These are phyloP conservation scores for Drosophila subpulchrella DNA, from an alignment of 1,140 invertebrate genomes.

Conservation along the genomic window DNA sequence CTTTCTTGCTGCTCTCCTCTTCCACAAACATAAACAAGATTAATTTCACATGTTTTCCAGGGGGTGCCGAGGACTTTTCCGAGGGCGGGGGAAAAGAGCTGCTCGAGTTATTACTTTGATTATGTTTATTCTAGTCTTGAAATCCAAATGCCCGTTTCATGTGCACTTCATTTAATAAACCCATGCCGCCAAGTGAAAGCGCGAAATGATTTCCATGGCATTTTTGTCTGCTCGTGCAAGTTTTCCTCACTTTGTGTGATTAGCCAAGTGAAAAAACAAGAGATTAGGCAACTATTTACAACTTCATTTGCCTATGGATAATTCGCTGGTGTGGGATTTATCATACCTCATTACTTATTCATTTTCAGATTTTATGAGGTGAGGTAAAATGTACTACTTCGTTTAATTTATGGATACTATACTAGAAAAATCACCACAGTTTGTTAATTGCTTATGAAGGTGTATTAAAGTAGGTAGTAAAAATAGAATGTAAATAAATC, in stretches of 20 bases:
- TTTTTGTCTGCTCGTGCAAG: constrained; percentile 41
- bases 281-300: constrained; percentile 67
- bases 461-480: too few species aligned
- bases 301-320: constrained; percentile 50
- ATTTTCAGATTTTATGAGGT: constrained; percentile 25
- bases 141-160: constrained; percentile 70
- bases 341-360: constrained; percentile 3
- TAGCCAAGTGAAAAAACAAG: constrained; percentile 79
- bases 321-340: not conserved
- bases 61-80: constrained; percentile 11
- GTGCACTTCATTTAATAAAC: constrained; percentile 82
- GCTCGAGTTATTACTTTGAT: constrained; percentile 77
- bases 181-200: constrained; percentile 35
- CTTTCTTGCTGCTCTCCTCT: constrained; percentile 52
- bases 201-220: constrained; percentile 65
- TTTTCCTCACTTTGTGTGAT: constrained; percentile 55
- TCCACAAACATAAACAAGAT: constrained; percentile 75
- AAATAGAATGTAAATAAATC: too few species aligned
- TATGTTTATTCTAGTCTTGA: constrained; percentile 80
- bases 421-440: too few species aligned
- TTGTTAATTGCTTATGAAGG: too few species aligned
- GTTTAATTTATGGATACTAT: not conserved
- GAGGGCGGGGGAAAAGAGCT: not conserved
- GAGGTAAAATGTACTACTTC: constrained; percentile 5
- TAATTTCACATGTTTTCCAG: constrained; percentile 74